Base-by-base conservation (phyloP, 2,797 vertebrate species). In the Protosalanx chinensis region DNA sequence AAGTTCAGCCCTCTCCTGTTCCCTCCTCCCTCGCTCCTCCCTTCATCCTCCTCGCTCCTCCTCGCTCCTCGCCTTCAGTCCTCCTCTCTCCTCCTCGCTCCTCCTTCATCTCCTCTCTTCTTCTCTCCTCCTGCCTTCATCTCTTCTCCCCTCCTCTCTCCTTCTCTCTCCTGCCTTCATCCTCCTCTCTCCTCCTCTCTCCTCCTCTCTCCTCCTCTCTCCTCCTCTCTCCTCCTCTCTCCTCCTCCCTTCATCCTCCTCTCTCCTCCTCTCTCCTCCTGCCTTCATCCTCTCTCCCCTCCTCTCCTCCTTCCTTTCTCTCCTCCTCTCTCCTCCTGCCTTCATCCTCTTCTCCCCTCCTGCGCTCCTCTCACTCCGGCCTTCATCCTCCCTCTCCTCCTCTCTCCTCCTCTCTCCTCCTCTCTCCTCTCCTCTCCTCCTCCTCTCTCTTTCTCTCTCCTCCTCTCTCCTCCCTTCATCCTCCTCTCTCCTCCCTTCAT, bases 1-100 rank as follows among this genome's bases (percentile, higher is more conserved):
- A 91, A 96, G 95, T 87, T 74, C 71, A 58, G 65, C 46, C 56
- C 57, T 69, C 53, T 73, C 37, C 51, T 75, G 77, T 70, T 27
- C 23, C 23, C 23, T 27, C 23, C 23, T 27, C 23, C 23, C 23
- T 27, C 73, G 1, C 23, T 74, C 72, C 71, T 75, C 63, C 53
- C 67, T 79, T 68, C 79, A 76, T 84, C 81, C 82, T 27, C 73
- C 77, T 82, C 76, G 79, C 69, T 35, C 23, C 69, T 57, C 75
- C 68, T 32, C 4, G 3, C 7, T 68, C 60, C 4, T 15, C n/a
- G 23, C 23, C 23, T 27, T 27, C 23, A 27, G n/a, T 33, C 61
- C 51, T 35, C 56, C 68, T 27, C 30, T 20, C 12, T 53, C 59
- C 33, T 75, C 29, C 35, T 70, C 5, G 69, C 49, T 83, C 72